Evolutionary conservation across 2,888 invertebrate genomes (phyloP), one percentile per base, ranked within the genome.

Genomic region (Neoascia interrupta): DNA sequence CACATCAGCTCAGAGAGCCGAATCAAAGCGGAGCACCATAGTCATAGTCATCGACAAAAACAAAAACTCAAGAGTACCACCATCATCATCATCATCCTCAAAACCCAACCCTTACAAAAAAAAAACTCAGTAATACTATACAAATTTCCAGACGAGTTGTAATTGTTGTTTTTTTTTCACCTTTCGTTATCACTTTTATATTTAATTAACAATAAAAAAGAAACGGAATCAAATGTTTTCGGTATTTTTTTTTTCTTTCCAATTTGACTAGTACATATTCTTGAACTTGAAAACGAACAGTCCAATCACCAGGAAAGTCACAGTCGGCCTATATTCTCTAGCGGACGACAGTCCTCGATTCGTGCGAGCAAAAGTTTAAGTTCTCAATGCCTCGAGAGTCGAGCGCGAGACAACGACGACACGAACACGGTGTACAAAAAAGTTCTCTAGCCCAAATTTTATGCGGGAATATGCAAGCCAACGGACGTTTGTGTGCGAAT

Each of bases 211-310:
- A 28, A 28, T 1, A 49, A 31, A 49, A 37, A 13, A 21, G 3
- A 5, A 21, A 21, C 10, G 11, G 2, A 26, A 26, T 4, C 0
- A 26, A 28, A 15, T 16, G 10, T 5, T 15, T 5, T 2, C 11
- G 19, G 15, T 36, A 41, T 19, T 41, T 18, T 49, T 39, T 43
- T 51, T 39, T 34, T 15, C 23, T 45, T 53, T 53, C 47, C 18
- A 39, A 15, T 49, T 39, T 41, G 23, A 61, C 23, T n/a, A n/a
- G n/a, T 66, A 74, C 49, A 61, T 74, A 74, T 69, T 81, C 58
- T 81, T 75, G 80, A 81, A 74, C 74, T 81, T 81, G 74, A 74
- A 68, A 69, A 60, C 60, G 34, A 75, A 63, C 64, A 74, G 69
- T 73, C 72, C 61, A 79, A 79, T 68, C 66, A 66, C 54, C 49